phyloP scores from a whole-genome alignment of 2,888 invertebrate genomes.

The Phrixothrix hirtus region DNA sequence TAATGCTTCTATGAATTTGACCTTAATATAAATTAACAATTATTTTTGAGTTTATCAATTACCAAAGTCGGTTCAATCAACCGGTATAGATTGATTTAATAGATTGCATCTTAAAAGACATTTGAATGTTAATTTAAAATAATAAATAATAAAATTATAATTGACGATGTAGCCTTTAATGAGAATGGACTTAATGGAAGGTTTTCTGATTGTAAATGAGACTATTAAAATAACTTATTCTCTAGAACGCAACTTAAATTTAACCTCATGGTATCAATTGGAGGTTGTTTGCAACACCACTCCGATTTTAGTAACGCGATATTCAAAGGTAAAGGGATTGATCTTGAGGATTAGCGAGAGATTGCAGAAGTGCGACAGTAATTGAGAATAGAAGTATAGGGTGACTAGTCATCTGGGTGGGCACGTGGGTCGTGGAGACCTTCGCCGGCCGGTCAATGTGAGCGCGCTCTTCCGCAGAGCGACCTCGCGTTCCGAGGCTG shows the following conservation, averaged over 20 bases:
- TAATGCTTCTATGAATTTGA: too few species aligned
- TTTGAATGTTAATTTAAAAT: too few species aligned
- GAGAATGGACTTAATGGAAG: too few species aligned
- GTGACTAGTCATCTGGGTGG: slow-evolving; percentile 42
- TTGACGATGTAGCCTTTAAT: too few species aligned
- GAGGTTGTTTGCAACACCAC: not conserved
- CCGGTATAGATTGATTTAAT: not conserved
- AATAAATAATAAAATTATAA: too few species aligned
- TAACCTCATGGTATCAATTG: not conserved
- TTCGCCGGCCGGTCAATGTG: slow-evolving; percentile 49
- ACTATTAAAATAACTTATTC: too few species aligned
- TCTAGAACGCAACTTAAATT: too few species aligned
- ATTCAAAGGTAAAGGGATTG: slow-evolving; percentile 11
- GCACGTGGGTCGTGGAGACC: slow-evolving; percentile 50
- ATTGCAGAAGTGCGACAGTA: slow-evolving; percentile 12
- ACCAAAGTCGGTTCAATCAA: too few species aligned
- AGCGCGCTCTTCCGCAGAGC: slow-evolving; percentile 50
- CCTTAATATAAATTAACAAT: too few species aligned
- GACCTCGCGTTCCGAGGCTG: slow-evolving; percentile 52
- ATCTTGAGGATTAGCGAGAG: slow-evolving; percentile 9
- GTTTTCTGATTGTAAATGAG: too few species aligned
- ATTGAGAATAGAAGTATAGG: slow-evolving; percentile 19
- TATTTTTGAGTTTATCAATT: too few species aligned
- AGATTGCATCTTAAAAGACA: not conserved
- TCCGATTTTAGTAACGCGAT: slow-evolving; percentile 1